These are phyloP conservation scores for Pentalonia nigronervosa DNA, from an alignment of 1,140 invertebrate genomes.

Conservation along the genomic window DNA sequence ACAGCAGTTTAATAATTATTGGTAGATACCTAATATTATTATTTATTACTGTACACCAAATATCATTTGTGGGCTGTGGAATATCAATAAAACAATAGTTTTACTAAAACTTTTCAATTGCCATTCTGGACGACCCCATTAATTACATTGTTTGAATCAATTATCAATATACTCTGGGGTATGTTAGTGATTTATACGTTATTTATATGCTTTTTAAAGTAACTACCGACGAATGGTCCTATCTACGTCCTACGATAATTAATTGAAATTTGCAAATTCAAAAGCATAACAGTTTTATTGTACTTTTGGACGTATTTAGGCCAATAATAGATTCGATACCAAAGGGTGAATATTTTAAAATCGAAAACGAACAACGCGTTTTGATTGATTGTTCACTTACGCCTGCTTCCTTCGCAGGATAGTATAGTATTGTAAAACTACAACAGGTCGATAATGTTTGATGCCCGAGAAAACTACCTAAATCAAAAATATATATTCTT, in stretches of 20 bases:
- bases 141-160: slow-evolving; percentile 18
- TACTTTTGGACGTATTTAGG: neutral
- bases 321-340: neutral
- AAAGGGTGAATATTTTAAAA: neutral
- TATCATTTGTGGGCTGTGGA: neutral
- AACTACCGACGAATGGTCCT: neutral
- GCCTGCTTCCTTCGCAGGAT: neutral
- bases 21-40: neutral
- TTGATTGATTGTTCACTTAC: slow-evolving; percentile 39
- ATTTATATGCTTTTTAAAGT: slow-evolving; percentile 24
- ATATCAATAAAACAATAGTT: neutral
- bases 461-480: neutral
- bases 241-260: neutral
- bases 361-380: neutral
- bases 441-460: neutral
- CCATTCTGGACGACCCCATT: neutral
- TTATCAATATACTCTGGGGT: neutral
- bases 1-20: neutral
- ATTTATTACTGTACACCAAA: neutral
- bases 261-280: slow-evolving; percentile 32
- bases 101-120: slow-evolving; percentile 15
- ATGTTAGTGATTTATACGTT: slow-evolving; percentile 3
- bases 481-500: neutral
- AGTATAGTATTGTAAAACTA: neutral
- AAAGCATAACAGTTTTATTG: slow-evolving; percentile 43